Conservation (phyloP, 2,113 vertebrate genomes). For the Lycaon pictus region DNA sequence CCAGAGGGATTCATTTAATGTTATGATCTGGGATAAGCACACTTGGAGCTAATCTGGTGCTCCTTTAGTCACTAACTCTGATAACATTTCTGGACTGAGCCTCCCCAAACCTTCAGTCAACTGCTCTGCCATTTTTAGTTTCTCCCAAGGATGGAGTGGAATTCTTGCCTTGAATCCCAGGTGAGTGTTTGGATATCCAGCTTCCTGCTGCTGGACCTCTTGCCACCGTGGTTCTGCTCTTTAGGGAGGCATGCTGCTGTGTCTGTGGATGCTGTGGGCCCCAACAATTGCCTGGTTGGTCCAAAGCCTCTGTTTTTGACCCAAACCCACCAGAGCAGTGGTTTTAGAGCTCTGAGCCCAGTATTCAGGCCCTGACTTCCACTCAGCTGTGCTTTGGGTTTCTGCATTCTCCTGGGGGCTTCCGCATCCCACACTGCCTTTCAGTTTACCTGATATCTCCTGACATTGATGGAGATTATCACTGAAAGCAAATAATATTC, state of each 20-base stretch:
- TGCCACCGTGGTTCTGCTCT: not conserved
- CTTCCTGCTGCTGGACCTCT: not conserved
- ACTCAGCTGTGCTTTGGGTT: not conserved
- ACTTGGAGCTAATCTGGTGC: not conserved
- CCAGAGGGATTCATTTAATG: not conserved
- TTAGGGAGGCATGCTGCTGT: fast-evolving
- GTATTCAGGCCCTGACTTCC: not conserved
- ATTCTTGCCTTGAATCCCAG: not conserved
- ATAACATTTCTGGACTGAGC: not conserved
- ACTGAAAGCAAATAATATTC: not conserved
- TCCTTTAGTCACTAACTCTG: not conserved
- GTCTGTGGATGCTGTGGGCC: not conserved
- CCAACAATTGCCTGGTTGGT: fast-evolving
- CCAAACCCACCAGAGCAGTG: fast-evolving
- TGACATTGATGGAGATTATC: not conserved
- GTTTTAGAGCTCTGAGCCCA: not conserved
- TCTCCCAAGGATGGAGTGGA: not conserved
- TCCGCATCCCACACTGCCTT: not conserved
- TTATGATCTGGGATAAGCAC: not conserved
- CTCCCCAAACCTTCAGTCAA: not conserved
- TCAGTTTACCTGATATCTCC: not conserved
- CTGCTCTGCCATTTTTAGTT: not conserved
- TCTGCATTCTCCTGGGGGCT: not conserved
- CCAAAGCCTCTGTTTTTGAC: too few species aligned
- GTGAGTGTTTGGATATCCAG: not conserved